Base-by-base conservation (phyloP, 2,888 invertebrate species). In the Rotaria socialis region DNA sequence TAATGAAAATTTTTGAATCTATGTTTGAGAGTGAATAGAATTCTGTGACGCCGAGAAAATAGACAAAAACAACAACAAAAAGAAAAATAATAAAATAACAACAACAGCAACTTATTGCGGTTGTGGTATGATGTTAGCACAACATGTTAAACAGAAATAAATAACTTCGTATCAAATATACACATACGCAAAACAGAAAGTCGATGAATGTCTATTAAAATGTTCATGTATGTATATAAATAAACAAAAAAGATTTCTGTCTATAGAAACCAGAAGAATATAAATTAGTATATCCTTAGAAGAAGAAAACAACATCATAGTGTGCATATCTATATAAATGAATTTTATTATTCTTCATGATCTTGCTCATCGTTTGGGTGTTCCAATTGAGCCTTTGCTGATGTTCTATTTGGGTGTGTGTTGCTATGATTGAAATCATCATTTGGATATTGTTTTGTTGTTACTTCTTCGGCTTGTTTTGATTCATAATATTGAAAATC, bases 401-500 rank as follows among this genome's bases (percentile, higher is more conserved):
- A 35, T 35, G 67, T 2, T 56, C 22, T 56, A 24, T 56, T 56
- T 8, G 56, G 24, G 24, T 8, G 24, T 22, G 8, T 14, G 8
- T 35, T 27, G 19, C 19, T 67, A 67, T 27, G 14, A 67, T 67
- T 67, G 3, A 35, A 27, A 19, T 67, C 67, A 41, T 67, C 24
- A 67, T 35, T 67, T 35, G 35, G 24, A 27, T 24, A 22, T 47
- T 47, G 7, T 47, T 80, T 10, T 24, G 75, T 80, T 2, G 50
- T 35, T 22, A 58, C 43, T 8, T 86, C 86, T 47, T 84, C 86
- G 43, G 60, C 84, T 84, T 47, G 80, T 52, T 52, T 86, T 22
- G 85, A 75, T 92, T 98, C 97, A 90, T 98, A 98, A 92, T 98
- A 97, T 89, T 95, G 94, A 92, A 98, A 98, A 91, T 98, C 98